phyloP scores from a whole-genome alignment of 37 sponge, comb jelly and placozoan genomes.

The Mnemiopsis leidyi region DNA sequence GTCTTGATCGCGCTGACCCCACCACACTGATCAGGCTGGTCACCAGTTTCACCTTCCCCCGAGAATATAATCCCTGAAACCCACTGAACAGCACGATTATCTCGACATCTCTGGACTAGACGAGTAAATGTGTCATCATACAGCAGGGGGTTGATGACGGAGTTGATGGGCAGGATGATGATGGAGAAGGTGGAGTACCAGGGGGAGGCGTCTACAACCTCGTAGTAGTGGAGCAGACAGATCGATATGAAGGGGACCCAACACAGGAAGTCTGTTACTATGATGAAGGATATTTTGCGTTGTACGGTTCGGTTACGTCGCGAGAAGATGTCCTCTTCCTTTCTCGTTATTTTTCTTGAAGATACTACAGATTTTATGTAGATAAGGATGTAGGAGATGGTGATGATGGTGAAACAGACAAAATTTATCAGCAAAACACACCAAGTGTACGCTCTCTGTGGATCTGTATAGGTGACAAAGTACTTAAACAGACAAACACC shows the following conservation, averaged over 20 bases:
- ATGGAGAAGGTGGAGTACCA: constrained; percentile 5
- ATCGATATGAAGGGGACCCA: not conserved
- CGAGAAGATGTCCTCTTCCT: not conserved
- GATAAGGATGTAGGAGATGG: not conserved
- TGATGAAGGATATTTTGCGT: not conserved
- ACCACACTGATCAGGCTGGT: too few species aligned
- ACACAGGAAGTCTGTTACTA: not conserved
- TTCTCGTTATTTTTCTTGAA: not conserved
- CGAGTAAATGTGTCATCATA: not conserved
- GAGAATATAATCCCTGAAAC: not conserved
- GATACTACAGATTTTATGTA: not conserved
- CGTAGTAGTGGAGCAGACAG: not conserved
- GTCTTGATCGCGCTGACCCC: not conserved
- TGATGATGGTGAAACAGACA: not conserved
- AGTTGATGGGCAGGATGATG: not conserved
- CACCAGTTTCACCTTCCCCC: not conserved
- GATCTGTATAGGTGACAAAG: not conserved
- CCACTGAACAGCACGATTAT: not conserved
- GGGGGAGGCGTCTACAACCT: not conserved
- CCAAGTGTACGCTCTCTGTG: not conserved
- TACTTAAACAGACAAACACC: constrained; percentile 43
- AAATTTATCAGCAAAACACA: not conserved
- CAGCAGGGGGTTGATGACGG: not conserved
- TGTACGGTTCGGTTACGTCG: not conserved
- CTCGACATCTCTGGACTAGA: not conserved